These are phyloP conservation scores for Sesamia nonagrioides DNA, from an alignment of 1,140 invertebrate species.

Conservation along the genomic window DNA sequence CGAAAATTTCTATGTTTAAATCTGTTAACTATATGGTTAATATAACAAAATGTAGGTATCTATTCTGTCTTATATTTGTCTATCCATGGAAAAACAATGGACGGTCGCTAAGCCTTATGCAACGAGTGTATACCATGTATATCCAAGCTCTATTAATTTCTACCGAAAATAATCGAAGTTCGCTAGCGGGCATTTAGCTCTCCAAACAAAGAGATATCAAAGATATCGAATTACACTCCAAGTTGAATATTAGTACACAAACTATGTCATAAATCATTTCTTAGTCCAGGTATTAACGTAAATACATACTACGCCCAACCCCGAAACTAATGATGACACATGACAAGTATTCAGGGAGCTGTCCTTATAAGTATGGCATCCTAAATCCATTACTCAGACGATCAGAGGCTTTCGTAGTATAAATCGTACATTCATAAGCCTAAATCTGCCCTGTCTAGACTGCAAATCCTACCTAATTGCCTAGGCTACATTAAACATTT, in stretches of 20 bases:
- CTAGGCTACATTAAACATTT: not conserved
- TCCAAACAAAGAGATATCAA: not conserved
- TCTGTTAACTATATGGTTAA: no score
- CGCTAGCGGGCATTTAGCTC: no score
- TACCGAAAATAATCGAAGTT: not conserved
- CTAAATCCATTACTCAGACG: not conserved
- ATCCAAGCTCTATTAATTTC: not conserved
- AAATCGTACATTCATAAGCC: not conserved
- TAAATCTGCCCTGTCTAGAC: not conserved
- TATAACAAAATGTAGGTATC: no score
- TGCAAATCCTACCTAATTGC: constrained; percentile 23
- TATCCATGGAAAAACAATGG: no score
- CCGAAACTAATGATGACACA: constrained; percentile 33
- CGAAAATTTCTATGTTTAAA: no score
- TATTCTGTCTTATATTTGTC: no score
- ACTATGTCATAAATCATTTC: constrained; percentile 19
- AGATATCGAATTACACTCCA: not conserved
- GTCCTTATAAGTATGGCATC: not conserved
- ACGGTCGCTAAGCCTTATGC: no score
- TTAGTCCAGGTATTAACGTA: constrained; percentile 21
- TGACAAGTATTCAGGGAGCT: not conserved
- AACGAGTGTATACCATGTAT: no score
- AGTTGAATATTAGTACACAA: not conserved
- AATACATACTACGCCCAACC: constrained; percentile 4
- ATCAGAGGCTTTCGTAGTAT: not conserved